Base-by-base conservation (phyloP, 1,140 invertebrate genomes). In the Conus betulinus region DNA sequence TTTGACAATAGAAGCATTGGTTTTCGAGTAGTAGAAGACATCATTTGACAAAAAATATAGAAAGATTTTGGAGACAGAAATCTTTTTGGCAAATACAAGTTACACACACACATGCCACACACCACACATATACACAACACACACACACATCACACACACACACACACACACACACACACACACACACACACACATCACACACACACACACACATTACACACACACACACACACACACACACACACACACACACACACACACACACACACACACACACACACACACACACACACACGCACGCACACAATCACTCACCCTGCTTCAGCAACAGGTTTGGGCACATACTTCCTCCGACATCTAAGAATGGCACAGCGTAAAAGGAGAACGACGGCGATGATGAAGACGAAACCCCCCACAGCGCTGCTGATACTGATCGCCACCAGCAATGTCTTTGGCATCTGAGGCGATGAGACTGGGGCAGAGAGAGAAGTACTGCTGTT, bases 361-460 rank as follows among this genome's bases (percentile, higher is more conserved):
- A 57, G 52, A 57, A 57, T 23, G 79, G 71, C 71, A 39, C 55
- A 71, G 53, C 79, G 82, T n/a, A 84, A 52, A 11, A 84, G 17
- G n/a, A 87, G 2, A n/a, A 78, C 23, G 20, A 74, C 17, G 51
- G 57, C 39, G 51, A 87, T 67, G 25, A 89, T 39, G n/a, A 89
- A 23, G 17, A 89, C 51, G 74, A 89, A 89, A 25, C 85, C 85
- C 15, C 88, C 85, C 15, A 78, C 60, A 17, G 78, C 88, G 25
- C 85, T 79, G 17, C 88, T 85, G 74, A 87, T 82, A 10, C 57
- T 82, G 52, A 87, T n/a, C 13, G 85, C 74, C 79, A 53, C 17
- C 52, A 87, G 85, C 53, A 55, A 53, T 0, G 15, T 25, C 25
- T 87, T n/a, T 20, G 71, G 6, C 25, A 53, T 25, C 67, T 60